Evolutionary conservation across 2,888 invertebrate species (phyloP), one percentile per base, ranked within the genome.

Genomic region (Apoderus coryli): DNA sequence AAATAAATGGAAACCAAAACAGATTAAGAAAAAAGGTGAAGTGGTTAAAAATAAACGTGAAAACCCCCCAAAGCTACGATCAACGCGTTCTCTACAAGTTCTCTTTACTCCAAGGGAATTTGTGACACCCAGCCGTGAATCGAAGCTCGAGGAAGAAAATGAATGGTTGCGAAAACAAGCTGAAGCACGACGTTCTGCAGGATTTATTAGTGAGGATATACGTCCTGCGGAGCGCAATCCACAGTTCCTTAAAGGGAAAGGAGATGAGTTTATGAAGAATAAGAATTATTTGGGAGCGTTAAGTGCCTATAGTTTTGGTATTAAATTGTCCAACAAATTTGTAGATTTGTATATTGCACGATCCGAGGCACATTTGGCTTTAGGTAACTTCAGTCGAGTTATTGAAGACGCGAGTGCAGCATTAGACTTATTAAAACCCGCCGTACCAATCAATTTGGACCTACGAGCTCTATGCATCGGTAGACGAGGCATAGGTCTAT

Each of bases 181-280:
- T 3, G 69, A 74, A 47, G 78, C 80, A 6, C 62, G 77, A 44
- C 61, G 76, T 44, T 68, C 69, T 2, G 66, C 63, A 29, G 82
- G 84, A 12, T 76, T 82, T 47, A 60, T 70, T 2, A 70, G 73
- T 5, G 75, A 76, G 49, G 78, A 81, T 49, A 60, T 81, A 3
- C 61, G 75, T 19, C 72, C 76, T 1, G 84, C 86, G 49, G 86
- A 88, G 54, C 75, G 72, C 42, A 79, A 85, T 56, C 84, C 85
- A 0, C 67, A 75, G 37, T 86, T 79, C 74, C 67, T 86, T 32
- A 72, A 80, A 47, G 72, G 73, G 37, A 86, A 85, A 57, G 86
- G 84, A 27, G 74, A 79, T 49, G 72, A 76, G 37, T 81, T 86
- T 54, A 74, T 79, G 54, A 68, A 72, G 38, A 65, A 61, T 35